These are phyloP conservation scores for Venustoraphidia nigricollis DNA, from an alignment of 2,888 invertebrate species.

Conservation along the genomic window DNA sequence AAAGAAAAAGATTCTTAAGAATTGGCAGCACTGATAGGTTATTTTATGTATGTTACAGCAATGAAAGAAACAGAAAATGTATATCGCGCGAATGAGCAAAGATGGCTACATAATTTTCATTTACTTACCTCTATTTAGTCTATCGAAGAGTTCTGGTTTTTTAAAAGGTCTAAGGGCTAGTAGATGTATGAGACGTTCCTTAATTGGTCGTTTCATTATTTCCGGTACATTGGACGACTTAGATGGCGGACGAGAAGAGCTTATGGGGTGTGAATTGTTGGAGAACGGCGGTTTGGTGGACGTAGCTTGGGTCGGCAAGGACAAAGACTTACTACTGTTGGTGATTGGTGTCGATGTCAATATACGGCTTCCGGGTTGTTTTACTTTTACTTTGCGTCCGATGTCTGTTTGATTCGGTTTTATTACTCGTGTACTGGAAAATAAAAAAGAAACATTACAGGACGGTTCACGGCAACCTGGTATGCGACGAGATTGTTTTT, in stretches of 20 bases:
- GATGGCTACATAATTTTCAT: background rate
- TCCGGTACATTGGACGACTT: conserved; percentile 39
- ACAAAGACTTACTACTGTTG: background rate
- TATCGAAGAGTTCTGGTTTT: conserved; percentile 76
- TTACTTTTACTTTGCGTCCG: conserved; percentile 74
- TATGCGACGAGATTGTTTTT: too few relatives aligned
- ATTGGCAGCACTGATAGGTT: background rate
- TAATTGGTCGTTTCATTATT: conserved; percentile 56
- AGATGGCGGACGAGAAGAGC: conserved; percentile 28
- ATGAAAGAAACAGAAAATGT: too few relatives aligned
- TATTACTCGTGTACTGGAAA: conserved; percentile 77
- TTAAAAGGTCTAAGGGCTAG: conserved; percentile 86
- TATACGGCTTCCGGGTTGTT: conserved; percentile 22
- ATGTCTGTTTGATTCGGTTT: conserved; percentile 83
- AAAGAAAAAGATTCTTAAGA: background rate
- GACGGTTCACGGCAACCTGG: too few relatives aligned
- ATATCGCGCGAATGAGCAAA: background rate
- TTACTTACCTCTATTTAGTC: conserved; percentile 61
- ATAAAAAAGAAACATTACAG: conserved; percentile 10
- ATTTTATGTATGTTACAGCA: too few relatives aligned
- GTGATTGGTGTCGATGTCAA: background rate
- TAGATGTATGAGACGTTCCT: conserved; percentile 88
- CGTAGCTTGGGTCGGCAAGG: background rate
- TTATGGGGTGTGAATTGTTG: conserved; percentile 23
- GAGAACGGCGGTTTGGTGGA: conserved; percentile 16